Conservation (phyloP, 2,797 vertebrate species). For the Pseudochirops corinnae region DNA sequence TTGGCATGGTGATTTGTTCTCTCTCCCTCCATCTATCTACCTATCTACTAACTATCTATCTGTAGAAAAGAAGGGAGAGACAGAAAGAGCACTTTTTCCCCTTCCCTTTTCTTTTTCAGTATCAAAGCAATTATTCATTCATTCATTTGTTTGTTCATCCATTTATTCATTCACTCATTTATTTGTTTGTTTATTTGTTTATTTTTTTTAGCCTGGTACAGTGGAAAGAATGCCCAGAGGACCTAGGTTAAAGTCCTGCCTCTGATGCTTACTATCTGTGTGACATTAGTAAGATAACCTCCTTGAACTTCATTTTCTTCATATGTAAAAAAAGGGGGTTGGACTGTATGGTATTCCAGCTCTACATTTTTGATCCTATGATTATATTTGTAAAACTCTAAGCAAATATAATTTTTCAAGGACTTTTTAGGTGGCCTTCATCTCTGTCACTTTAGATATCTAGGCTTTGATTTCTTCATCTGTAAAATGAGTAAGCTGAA, state of each 20-base stretch:
- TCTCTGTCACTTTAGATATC: not conserved
- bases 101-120: not conserved
- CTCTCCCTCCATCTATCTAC: not conserved
- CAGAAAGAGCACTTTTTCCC: not conserved
- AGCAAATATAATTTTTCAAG: not conserved
- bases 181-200: too few relatives aligned
- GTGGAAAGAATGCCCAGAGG: not conserved
- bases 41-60: not conserved
- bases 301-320: not conserved
- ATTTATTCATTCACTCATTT: too few relatives aligned
- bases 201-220: too few relatives aligned
- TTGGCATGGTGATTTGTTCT: not conserved
- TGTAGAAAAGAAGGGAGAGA: not conserved
- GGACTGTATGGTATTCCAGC: not conserved
- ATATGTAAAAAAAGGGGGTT: not conserved
- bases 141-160: too few relatives aligned
- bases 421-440: not conserved
- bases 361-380: not conserved
- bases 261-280: not conserved
- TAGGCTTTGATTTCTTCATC: not conserved
- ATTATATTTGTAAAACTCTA: not conserved
- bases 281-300: not conserved
- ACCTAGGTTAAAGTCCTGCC: not conserved
- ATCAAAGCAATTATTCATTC: not conserved
- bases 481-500: not conserved